Evolutionary conservation across 2,888 invertebrate genomes (phyloP).

Genomic region (Alcis repandata): DNA sequence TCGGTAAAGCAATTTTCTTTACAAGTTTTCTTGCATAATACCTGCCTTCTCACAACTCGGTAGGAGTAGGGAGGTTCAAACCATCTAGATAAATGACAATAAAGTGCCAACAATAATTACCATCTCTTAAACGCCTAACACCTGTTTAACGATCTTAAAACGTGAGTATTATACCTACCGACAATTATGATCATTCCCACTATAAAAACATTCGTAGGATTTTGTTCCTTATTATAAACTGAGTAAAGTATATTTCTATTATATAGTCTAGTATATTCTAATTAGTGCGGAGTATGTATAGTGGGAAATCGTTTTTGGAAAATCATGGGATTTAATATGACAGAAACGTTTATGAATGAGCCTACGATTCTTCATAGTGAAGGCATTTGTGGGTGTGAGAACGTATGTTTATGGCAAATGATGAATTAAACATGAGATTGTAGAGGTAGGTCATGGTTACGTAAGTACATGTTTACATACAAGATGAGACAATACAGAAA

Average conservation of each 20-base stretch:
- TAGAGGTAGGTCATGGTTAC: constrained; percentile 7
- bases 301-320: constrained; percentile 2
- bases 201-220: neutral
- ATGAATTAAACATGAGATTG: constrained; percentile 7
- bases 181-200: neutral
- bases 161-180: constrained; percentile 3
- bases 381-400: constrained; percentile 16
- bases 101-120: constrained; percentile 18
- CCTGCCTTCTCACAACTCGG: neutral
- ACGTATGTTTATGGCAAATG: constrained; percentile 16
- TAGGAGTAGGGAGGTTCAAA: neutral
- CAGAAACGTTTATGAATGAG: neutral
- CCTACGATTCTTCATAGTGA: constrained; percentile 7
- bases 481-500: neutral
- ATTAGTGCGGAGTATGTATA: neutral
- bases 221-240: neutral
- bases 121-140: constrained; percentile 23
- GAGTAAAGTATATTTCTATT: neutral
- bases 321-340: constrained; percentile 8
- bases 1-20: too few relatives aligned
- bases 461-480: neutral
- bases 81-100: constrained; percentile 10
- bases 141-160: constrained; percentile 21
- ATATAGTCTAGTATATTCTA: too few relatives aligned
- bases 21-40: neutral